These are phyloP conservation scores for Tenthredo amoena DNA, from an alignment of 2,888 invertebrate species.

Conservation along the genomic window DNA sequence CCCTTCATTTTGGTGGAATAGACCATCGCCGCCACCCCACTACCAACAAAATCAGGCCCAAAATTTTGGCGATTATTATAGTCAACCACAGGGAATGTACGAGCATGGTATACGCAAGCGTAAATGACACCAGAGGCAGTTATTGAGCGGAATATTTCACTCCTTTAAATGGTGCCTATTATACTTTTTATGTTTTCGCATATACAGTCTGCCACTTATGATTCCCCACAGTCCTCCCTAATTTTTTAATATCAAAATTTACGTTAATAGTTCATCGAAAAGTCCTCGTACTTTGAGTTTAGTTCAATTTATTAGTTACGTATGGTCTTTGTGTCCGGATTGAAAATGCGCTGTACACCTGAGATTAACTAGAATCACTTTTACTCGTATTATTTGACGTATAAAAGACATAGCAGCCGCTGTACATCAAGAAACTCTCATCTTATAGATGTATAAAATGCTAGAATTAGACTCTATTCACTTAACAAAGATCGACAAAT, in stretches of 20 bases:
- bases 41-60: neutral
- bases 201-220: constrained; percentile 67
- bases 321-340: neutral
- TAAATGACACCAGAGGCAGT: constrained; percentile 72
- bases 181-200: constrained; percentile 69
- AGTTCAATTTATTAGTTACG: neutral
- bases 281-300: too few relatives aligned
- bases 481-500: neutral
- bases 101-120: constrained; percentile 68
- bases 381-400: neutral
- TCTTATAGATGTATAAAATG: neutral
- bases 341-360: neutral
- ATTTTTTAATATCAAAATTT: neutral
- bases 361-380: neutral
- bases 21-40: neutral
- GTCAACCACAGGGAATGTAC: constrained; percentile 60
- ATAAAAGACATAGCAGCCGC: neutral
- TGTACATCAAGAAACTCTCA: neutral
- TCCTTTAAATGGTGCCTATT: constrained; percentile 74
- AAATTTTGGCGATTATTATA: constrained; percentile 58
- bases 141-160: constrained; percentile 68
- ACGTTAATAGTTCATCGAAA: too few relatives aligned
- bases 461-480: neutral
- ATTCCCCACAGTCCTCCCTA: constrained; percentile 63
- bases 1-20: constrained; percentile 53